phyloP scores from a whole-genome alignment of 1,140 invertebrate genomes.

The Elymnias hypermnestra region DNA sequence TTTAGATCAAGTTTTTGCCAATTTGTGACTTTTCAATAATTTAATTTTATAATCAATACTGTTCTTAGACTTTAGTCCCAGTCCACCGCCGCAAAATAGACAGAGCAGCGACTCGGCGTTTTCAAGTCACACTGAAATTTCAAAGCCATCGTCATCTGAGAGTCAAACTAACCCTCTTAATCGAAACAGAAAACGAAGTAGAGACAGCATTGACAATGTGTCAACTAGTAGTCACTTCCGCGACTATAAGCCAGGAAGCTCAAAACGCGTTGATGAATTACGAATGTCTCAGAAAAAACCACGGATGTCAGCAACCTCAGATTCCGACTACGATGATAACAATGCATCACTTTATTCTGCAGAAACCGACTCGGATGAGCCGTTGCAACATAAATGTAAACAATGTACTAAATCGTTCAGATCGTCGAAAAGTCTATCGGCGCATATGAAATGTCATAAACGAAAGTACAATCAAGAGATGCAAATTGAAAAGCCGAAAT shows the following conservation, averaged over 20 bases:
- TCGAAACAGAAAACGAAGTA: conserved; percentile 40
- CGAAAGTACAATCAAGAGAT: conserved; percentile 5
- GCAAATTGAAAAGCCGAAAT: conserved; percentile 1
- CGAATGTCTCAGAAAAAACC: conserved; percentile 36
- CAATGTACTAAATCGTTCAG: conserved; percentile 51
- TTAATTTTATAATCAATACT: too few species aligned
- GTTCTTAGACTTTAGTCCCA: conserved; percentile 55
- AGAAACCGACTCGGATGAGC: conserved; percentile 60
- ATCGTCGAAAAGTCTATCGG: conserved; percentile 26
- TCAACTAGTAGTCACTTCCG: conserved; percentile 39
- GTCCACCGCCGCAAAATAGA: conserved; percentile 43
- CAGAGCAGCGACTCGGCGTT: conserved; percentile 70
- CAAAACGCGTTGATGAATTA: conserved; percentile 51
- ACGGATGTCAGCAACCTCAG: conserved; percentile 26
- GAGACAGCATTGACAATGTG: conserved; percentile 42
- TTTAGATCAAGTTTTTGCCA: too few species aligned
- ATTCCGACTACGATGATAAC: conserved; percentile 59
- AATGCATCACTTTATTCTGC: conserved; percentile 38
- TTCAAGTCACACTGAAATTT: conserved; percentile 60
- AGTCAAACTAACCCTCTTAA: conserved; percentile 25
- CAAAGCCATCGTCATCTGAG: conserved; percentile 40
- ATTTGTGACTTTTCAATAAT: too few species aligned
- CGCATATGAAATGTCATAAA: conserved; percentile 38
- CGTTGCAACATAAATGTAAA: conserved; percentile 45
- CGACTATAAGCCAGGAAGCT: conserved; percentile 31